Conservation (phyloP, 2,797 vertebrate genomes). For the Psittacula echo region DNA sequence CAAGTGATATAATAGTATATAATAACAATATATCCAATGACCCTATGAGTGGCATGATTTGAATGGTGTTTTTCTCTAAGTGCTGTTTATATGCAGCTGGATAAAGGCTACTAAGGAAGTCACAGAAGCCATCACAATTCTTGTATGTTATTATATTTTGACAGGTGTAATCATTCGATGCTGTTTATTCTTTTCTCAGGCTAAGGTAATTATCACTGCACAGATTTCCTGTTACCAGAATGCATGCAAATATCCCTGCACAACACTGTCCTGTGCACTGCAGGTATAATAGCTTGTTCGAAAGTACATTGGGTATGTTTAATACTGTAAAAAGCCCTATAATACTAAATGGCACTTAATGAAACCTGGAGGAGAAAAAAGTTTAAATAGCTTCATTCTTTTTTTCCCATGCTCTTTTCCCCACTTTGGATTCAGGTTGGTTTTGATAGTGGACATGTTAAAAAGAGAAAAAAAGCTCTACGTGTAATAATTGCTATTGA, state of each 20-base stretch:
- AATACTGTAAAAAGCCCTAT: background rate
- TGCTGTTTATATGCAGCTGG: background rate
- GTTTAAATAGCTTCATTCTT: background rate
- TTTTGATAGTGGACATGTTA: background rate
- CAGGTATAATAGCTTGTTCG: background rate
- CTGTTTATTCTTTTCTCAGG: background rate
- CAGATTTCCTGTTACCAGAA: background rate
- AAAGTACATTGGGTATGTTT: background rate
- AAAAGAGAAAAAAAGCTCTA: background rate
- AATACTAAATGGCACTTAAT: background rate
- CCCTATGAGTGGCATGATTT: background rate
- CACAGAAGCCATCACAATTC: background rate
- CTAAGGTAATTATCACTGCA: background rate
- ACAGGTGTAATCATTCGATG: background rate
- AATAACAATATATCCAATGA: background rate
- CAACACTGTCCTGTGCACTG: background rate
- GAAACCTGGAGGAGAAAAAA: background rate
- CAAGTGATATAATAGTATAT: background rate
- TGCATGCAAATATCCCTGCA: background rate
- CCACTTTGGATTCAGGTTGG: background rate
- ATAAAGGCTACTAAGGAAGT: background rate
- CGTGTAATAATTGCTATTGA: background rate
- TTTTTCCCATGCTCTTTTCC: background rate
- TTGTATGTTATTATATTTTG: background rate
- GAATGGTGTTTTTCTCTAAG: constrained; percentile 25